Percentiles rank a stretch among this genome's conserved stretches.
phyloP scores from a whole-genome alignment of 2,888 invertebrate species.

The Erpobdella octoculata region DNA sequence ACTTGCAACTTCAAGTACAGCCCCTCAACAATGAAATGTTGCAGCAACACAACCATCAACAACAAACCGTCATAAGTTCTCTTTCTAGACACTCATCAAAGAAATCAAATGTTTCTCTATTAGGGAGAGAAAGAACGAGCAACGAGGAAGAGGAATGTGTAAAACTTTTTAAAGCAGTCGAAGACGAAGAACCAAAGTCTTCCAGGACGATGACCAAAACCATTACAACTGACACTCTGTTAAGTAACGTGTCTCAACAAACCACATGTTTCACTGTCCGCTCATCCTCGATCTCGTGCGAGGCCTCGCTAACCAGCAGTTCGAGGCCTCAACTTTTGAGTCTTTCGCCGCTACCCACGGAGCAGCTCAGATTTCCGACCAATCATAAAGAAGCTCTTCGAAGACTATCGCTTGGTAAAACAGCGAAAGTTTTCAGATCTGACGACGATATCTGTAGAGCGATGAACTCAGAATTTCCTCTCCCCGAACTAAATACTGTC shows the following conservation, averaged over 20 bases:
- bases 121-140: background rate
- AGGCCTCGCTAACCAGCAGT: no score
- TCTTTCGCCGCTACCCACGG: no score
- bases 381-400: no score
- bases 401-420: no score
- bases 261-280: background rate
- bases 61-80: background rate
- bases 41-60: background rate
- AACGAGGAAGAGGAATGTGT: background rate
- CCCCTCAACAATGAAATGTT: background rate
- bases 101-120: background rate
- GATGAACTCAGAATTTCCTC: background rate
- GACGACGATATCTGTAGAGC: background rate
- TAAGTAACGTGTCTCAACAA: background rate
- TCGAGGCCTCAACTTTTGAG: no score
- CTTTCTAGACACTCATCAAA: background rate
- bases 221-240: background rate
- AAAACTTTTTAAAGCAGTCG: background rate
- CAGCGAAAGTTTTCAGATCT: no score
- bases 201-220: slow-evolving; percentile 8
- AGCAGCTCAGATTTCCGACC: no score
- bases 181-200: background rate
- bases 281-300: background rate
- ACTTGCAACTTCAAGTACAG: no score
- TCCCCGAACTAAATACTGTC: background rate